phyloP scores from a whole-genome alignment of 2,113 vertebrate genomes.

The Myrmecobius fasciatus region DNA sequence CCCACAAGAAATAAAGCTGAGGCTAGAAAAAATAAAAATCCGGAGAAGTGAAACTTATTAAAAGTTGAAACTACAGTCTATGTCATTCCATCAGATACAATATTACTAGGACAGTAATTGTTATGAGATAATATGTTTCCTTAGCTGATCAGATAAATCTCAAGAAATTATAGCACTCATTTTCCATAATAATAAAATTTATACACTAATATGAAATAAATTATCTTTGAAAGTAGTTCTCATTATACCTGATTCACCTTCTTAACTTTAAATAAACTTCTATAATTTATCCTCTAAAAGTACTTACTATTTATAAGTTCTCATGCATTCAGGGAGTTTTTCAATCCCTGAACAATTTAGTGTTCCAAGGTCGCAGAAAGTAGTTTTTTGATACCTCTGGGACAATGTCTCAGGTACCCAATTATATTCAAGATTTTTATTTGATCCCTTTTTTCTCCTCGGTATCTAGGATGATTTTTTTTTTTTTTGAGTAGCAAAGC shows the following conservation, averaged over 20 bases:
- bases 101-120: neutral
- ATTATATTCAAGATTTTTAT: neutral
- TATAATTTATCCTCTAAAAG: neutral
- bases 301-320: neutral
- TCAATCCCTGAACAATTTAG: neutral
- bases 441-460: neutral
- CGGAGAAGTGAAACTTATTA: neutral
- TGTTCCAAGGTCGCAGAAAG: neutral
- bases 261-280: neutral
- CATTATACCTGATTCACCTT: neutral
- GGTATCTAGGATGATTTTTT: neutral
- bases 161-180: neutral
- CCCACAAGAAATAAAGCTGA: neutral
- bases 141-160: neutral
- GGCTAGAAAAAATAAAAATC: neutral
- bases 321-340: neutral
- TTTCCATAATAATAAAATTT: neutral
- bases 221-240: neutral
- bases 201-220: neutral
- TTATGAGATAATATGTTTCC: neutral
- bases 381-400: neutral
- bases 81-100: neutral
- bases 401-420: neutral
- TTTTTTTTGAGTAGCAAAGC: neutral
- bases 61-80: neutral